Conservation (phyloP, 2,797 vertebrate species). For the Muraenolepis orangiensis region DNA sequence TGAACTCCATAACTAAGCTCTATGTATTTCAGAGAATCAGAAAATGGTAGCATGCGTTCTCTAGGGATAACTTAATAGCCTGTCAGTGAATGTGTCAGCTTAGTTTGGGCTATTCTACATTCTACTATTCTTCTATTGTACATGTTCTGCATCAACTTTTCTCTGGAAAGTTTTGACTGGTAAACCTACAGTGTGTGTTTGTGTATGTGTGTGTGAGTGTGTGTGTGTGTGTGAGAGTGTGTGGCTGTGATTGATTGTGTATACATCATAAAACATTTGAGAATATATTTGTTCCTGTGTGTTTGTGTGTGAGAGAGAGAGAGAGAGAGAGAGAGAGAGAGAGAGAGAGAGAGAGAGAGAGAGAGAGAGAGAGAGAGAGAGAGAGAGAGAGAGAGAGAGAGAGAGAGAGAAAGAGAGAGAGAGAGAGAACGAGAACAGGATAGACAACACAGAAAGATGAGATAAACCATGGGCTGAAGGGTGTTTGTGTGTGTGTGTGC, state of each 20-base stretch:
- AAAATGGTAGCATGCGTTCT: not conserved
- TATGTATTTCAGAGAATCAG: not conserved
- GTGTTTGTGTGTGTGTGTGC: not conserved
- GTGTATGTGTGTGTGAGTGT: not conserved
- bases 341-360: constrained; percentile 36
- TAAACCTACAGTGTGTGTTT: not conserved
- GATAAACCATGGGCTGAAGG: constrained; percentile 51
- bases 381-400: too few relatives aligned
- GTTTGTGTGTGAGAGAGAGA: not conserved
- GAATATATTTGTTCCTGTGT: not conserved
- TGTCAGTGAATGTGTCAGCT: not conserved
- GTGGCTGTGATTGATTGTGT: constrained; percentile 4
- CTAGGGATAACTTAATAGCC: not conserved
- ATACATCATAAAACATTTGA: not conserved
- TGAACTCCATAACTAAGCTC: not conserved
- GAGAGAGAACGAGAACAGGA: constrained; percentile 53
- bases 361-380: constrained; percentile 40
- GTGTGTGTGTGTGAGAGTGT: not conserved
- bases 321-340: constrained; percentile 38
- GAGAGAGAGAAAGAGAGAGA: constrained; percentile 36
- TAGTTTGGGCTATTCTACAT: too few relatives aligned
- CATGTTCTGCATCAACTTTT: not conserved
- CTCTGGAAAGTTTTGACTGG: not conserved
- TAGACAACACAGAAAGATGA: constrained; percentile 60
- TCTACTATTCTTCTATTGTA: too few relatives aligned